These are phyloP conservation scores for Eurypyga helias DNA, from an alignment of 2,113 vertebrate genomes.

Conservation along the genomic window DNA sequence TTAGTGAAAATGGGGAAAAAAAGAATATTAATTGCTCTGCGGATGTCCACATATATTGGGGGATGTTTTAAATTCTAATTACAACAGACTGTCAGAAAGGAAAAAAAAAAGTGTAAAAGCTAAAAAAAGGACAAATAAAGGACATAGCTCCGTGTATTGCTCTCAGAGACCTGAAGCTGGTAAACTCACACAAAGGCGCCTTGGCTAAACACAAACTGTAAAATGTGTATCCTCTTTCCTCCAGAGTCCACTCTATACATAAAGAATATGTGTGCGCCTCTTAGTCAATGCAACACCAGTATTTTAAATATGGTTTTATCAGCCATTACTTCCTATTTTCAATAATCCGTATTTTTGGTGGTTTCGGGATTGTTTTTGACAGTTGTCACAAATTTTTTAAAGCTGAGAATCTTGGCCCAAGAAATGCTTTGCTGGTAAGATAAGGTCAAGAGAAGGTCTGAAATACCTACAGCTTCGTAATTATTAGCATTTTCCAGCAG, in stretches of 20 bases:
- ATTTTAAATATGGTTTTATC: not conserved
- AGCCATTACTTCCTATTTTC: not conserved
- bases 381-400: not conserved
- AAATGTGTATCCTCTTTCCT: not conserved
- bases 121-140: slow-evolving; percentile 19
- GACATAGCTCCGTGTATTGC: not conserved
- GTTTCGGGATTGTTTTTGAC: not conserved
- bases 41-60: not conserved
- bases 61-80: slow-evolving; percentile 13
- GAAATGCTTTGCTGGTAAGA: not conserved
- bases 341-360: not conserved
- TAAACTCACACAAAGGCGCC: not conserved
- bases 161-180: not conserved
- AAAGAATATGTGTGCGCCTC: not conserved
- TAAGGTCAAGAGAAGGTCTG: not conserved
- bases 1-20: not conserved
- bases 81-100: not conserved
- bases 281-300: not conserved
- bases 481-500: not conserved
- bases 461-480: not conserved
- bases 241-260: not conserved
- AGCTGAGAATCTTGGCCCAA: not conserved
- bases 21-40: not conserved
- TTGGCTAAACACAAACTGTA: not conserved
- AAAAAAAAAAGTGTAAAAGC: not conserved